Percentiles rank a stretch among this genome's conserved stretches.
Conservation (phyloP, 2,113 vertebrate genomes). For the Eclectus roratus region DNA sequence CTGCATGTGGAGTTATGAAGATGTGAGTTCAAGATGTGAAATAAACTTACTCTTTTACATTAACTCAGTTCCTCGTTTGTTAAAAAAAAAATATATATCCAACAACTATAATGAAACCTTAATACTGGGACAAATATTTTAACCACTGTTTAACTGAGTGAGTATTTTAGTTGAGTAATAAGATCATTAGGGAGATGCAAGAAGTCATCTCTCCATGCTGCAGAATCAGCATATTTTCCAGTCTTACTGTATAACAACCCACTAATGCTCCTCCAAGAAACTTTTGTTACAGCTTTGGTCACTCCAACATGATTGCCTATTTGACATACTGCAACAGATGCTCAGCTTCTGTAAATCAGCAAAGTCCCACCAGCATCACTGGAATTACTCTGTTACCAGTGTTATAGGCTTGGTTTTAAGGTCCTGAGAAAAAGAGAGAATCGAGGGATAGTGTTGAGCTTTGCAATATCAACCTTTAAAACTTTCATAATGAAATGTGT, state of each 20-base stretch:
- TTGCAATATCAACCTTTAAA: neutral
- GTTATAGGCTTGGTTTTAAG: neutral
- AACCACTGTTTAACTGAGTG: neutral
- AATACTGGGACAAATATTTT: neutral
- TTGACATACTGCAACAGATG: neutral
- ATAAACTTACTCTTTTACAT: neutral
- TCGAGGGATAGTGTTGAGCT: neutral
- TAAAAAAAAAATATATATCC: neutral
- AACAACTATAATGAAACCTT: neutral
- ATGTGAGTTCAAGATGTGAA: neutral
- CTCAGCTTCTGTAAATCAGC: neutral
- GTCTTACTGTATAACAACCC: neutral
- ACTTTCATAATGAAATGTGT: neutral
- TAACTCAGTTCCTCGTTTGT: neutral
- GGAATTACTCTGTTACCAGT: neutral
- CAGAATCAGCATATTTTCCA: neutral
- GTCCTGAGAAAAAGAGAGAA: neutral
- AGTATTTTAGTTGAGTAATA: neutral
- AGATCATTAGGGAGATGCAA: neutral
- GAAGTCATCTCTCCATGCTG: neutral
- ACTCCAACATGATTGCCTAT: neutral
- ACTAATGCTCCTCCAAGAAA: neutral
- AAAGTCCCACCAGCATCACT: neutral
- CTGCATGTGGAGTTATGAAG: neutral
- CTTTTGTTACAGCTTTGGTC: neutral